Evolutionary conservation across 2,888 invertebrate species (phyloP).

Genomic region (Hesperia comma): DNA sequence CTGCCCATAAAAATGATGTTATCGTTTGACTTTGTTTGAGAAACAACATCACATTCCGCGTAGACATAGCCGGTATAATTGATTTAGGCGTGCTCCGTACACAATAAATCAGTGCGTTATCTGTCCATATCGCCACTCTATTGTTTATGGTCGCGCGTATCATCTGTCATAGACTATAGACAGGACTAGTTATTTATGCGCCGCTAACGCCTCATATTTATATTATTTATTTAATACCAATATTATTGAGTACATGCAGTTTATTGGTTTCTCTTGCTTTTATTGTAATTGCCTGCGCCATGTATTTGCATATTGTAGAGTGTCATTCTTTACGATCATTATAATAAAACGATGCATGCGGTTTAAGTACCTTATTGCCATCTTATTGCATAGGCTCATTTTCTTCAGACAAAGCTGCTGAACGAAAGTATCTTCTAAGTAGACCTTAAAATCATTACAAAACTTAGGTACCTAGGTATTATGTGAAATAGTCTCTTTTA

Average conservation of each 20-base stretch:
- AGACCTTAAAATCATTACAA: no score
- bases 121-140: conserved; percentile 67
- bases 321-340: no score
- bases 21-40: not conserved
- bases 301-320: not conserved
- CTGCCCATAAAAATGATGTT: no score
- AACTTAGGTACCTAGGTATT: no score
- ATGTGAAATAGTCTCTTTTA: no score
- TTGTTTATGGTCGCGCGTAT: conserved; percentile 69
- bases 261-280: conserved; percentile 22
- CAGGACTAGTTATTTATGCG: conserved; percentile 49
- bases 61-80: conserved; percentile 54
- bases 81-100: conserved; percentile 63
- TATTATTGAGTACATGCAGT: conserved; percentile 20
- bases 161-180: conserved; percentile 64
- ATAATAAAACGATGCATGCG: no score
- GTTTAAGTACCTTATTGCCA: no score
- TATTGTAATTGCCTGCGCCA: not conserved
- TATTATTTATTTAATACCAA: conserved; percentile 31
- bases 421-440: no score
- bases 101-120: conserved; percentile 73
- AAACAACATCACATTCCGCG: conserved; percentile 22
- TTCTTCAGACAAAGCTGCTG: no score
- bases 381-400: no score
- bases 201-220: conserved; percentile 45